phyloP scores from a whole-genome alignment of 2,888 invertebrate genomes.

The Cyclophora punctaria region DNA sequence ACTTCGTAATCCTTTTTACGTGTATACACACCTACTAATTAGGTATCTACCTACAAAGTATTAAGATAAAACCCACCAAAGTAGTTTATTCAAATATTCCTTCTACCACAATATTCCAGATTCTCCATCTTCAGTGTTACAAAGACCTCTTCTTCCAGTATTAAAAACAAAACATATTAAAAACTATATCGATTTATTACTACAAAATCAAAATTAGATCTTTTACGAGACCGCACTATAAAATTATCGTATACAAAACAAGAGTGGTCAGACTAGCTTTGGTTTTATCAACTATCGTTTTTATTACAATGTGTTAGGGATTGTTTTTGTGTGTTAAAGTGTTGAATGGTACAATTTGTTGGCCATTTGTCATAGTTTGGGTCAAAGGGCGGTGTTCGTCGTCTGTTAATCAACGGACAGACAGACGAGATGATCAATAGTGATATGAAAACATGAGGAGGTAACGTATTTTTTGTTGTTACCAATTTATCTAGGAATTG shows the following conservation, averaged over 20 bases:
- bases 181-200: conserved; percentile 13
- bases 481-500: too few species aligned
- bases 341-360: conserved; percentile 33
- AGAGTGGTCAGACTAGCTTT: conserved; percentile 9
- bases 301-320: conserved; percentile 11
- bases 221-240: conserved; percentile 21
- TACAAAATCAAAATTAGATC: conserved; percentile 16
- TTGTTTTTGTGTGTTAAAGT: conserved; percentile 10
- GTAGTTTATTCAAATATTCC: too few species aligned
- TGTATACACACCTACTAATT: too few species aligned
- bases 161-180: conserved; percentile 7
- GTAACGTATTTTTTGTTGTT: not conserved
- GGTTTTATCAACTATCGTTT: conserved; percentile 2
- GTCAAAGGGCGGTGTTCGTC: conserved; percentile 56
- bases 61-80: too few species aligned
- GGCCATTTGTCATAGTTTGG: conserved; percentile 56
- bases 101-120: too few species aligned
- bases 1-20: too few species aligned
- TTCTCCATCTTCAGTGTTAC: too few species aligned
- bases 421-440: conserved; percentile 54
- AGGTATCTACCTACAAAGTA: too few species aligned
- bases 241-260: conserved; percentile 13
- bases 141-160: too few species aligned
- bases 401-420: conserved; percentile 51
- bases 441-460: conserved; percentile 28